These are phyloP conservation scores for Streptopelia turtur DNA, from an alignment of 2,797 vertebrate genomes.

Conservation along the genomic window DNA sequence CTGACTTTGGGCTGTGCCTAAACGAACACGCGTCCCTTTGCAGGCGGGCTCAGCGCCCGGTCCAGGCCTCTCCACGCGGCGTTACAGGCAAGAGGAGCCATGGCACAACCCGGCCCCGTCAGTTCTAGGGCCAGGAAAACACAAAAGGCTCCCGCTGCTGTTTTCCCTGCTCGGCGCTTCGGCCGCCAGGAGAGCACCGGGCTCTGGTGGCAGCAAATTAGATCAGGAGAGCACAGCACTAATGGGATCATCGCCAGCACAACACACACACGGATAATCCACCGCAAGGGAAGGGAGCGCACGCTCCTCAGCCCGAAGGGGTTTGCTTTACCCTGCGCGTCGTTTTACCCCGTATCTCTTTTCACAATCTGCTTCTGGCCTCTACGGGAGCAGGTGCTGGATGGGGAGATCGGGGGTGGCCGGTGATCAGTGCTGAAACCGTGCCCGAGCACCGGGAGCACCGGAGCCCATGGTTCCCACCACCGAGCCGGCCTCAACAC, in stretches of 20 bases:
- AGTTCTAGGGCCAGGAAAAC: not conserved
- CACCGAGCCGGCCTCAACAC: not conserved
- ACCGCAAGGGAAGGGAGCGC: not conserved
- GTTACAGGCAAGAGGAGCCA: rapidly evolving
- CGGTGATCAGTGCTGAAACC: rapidly evolving
- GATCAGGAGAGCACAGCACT: not conserved
- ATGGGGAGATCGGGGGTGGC: not conserved
- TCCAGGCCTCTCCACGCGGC: not conserved
- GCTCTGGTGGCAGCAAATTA: constrained; percentile 38
- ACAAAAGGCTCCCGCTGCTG: not conserved
- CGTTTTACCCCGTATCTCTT: not conserved
- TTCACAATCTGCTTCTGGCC: not conserved
- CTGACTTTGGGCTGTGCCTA: rapidly evolving
- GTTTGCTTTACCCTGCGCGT: not conserved
- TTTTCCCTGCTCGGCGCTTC: not conserved
- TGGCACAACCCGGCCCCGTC: rapidly evolving
- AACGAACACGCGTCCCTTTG: not conserved
- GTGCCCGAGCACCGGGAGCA: not conserved
- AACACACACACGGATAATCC: not conserved
- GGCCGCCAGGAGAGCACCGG: not conserved
- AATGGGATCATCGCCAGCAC: not conserved
- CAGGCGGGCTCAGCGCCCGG: not conserved
- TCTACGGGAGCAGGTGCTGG: rapidly evolving
- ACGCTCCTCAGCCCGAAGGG: not conserved
- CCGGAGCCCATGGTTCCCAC: not conserved